Percentiles rank a stretch among this genome's conserved stretches.
phyloP scores from a whole-genome alignment of 2,888 invertebrate genomes.

The Archips xylosteana region DNA sequence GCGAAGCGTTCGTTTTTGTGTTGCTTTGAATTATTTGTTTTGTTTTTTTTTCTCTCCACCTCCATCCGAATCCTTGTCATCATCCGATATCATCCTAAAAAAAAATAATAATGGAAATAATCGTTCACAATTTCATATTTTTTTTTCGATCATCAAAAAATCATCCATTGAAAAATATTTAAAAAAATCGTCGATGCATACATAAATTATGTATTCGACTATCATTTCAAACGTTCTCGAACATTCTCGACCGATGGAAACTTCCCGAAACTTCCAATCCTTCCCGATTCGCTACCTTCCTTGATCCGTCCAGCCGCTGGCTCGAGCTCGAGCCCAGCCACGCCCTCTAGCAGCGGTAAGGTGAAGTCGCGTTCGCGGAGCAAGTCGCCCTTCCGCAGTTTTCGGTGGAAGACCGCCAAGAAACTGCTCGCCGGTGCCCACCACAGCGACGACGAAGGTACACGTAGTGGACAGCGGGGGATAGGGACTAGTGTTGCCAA shows the following conservation, averaged over 20 bases:
- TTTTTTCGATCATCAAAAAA: background rate
- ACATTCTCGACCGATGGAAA: background rate
- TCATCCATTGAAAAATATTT: no score
- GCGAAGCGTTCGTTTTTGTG: conserved; percentile 76
- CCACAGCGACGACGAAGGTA: conserved; percentile 93
- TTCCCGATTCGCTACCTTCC: conserved; percentile 43
- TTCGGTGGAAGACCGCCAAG: conserved; percentile 94
- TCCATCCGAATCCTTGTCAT: conserved; percentile 38
- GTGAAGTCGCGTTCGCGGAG: conserved; percentile 95
- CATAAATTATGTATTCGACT: no score
- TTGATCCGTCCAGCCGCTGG: conserved; percentile 68
- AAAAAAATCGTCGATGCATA: no score
- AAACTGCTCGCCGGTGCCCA: conserved; percentile 88
- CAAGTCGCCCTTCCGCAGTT: conserved; percentile 97
- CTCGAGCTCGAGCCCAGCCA: conserved; percentile 74
- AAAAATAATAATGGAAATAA: background rate
- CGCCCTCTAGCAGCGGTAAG: conserved; percentile 86
- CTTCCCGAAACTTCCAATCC: background rate
- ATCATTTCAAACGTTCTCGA: background rate
- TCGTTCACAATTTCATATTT: background rate
- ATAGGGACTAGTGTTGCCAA: no score
- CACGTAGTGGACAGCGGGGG: conserved; percentile 69
- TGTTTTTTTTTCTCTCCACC: conserved; percentile 62
- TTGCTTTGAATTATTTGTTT: conserved; percentile 80
- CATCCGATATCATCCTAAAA: background rate